A percentile compares a stretch with the other conserved stretches of the same genome.
phyloP scores from a whole-genome alignment of 1,140 invertebrate species.

The honey bee (Apis mellifera) region DNA sequence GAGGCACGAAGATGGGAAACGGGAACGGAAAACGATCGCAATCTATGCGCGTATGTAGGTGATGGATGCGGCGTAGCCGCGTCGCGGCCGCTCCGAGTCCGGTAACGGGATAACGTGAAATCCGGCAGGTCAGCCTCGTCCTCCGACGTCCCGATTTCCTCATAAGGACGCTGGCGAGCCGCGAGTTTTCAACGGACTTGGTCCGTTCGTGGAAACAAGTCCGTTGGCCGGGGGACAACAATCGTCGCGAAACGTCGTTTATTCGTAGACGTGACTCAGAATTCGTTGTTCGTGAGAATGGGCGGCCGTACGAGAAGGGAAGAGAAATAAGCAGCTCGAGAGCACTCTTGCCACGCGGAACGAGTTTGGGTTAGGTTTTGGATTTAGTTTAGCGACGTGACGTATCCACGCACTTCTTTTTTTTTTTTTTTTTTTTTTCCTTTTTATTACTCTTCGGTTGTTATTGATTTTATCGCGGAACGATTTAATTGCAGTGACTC shows the following conservation, averaged over 20 bases:
- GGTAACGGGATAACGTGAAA: conserved; percentile 59
- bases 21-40: conserved; percentile 60
- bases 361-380: background rate
- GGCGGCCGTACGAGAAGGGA: background rate
- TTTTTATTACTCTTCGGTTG: too few species aligned
- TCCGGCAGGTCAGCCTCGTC: conserved; percentile 48
- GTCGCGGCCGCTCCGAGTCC: conserved; percentile 28
- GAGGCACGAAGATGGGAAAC: conserved; percentile 38
- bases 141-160: conserved; percentile 56
- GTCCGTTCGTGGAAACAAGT: background rate
- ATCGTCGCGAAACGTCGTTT: conserved; percentile 11
- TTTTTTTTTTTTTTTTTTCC: background rate
- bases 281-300: conserved; percentile 11
- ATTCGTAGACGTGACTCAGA: conserved; percentile 60
- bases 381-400: background rate
- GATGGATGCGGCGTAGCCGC: conserved; percentile 45
- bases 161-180: conserved; percentile 45
- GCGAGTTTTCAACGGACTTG: background rate
- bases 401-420: background rate
- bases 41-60: conserved; percentile 61
- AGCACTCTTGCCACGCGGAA: too few species aligned
- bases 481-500: background rate
- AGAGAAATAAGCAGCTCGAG: background rate
- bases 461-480: background rate
- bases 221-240: background rate